Evolutionary conservation across 2,888 invertebrate species (phyloP).

Genomic region (Malthinus seriepunctatus): DNA sequence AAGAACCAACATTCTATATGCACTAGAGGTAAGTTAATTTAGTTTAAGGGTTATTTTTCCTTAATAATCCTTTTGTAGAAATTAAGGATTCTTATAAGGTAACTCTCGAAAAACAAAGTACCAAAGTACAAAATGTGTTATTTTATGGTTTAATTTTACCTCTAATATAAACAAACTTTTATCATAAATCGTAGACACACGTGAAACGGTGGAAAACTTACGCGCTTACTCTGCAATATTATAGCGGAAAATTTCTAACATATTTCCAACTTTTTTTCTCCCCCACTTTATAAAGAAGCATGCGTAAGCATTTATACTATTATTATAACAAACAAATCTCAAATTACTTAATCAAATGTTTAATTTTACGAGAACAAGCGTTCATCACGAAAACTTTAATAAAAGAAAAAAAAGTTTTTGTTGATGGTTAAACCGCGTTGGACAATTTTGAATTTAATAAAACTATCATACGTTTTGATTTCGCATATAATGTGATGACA

Average conservation of each 20-base stretch:
- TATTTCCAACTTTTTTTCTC: constrained; percentile 20
- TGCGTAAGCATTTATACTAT: constrained; percentile 11
- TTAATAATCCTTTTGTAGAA: constrained; percentile 22
- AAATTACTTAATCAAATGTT: too few species aligned
- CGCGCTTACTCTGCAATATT: constrained; percentile 26
- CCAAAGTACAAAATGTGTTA: constrained; percentile 33
- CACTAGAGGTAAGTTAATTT: too few species aligned
- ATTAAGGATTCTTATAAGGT: constrained; percentile 37
- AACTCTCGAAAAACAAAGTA: constrained; percentile 33
- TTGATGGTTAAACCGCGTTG: too few species aligned
- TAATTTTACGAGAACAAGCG: too few species aligned
- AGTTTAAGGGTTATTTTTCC: too few species aligned
- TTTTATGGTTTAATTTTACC: constrained; percentile 39
- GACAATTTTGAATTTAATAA: too few species aligned
- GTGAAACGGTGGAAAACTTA: constrained; percentile 32
- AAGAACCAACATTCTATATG: too few species aligned
- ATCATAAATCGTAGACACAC: constrained; percentile 42
- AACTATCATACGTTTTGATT: too few species aligned
- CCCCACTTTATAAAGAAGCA: constrained; percentile 2
- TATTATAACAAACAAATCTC: too few species aligned
- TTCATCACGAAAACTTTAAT: too few species aligned
- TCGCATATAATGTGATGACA: too few species aligned
- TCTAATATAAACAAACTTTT: constrained; percentile 39
- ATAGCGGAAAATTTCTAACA: constrained; percentile 20
- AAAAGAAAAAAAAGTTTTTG: too few species aligned